These are phyloP conservation scores for Nebria ingens DNA, from an alignment of 1,140 invertebrate species.

Conservation along the genomic window DNA sequence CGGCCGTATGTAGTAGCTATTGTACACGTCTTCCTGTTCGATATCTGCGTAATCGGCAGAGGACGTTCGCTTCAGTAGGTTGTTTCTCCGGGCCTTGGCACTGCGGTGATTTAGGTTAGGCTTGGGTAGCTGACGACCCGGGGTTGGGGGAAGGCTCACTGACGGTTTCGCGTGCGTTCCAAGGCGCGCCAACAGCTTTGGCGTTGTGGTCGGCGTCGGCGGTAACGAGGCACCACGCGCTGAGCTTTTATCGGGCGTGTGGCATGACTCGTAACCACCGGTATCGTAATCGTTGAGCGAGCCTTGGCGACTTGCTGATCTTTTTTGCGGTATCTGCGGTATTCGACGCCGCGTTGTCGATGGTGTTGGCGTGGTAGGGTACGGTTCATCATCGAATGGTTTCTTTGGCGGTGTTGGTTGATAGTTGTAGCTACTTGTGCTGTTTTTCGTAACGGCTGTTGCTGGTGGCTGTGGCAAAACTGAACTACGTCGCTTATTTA, in stretches of 20 bases:
- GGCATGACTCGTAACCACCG: conserved; percentile 25
- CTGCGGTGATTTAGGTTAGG: conserved; percentile 27
- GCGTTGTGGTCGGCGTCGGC: conserved; percentile 31
- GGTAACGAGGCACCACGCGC: conserved; percentile 31
- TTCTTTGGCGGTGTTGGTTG: conserved; percentile 11
- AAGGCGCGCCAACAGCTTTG: conserved; percentile 25
- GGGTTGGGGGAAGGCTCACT: conserved; percentile 41
- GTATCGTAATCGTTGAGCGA: conserved; percentile 23
- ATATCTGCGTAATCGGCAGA: conserved; percentile 29
- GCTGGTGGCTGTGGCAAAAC: conserved; percentile 23
- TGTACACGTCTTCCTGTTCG: conserved; percentile 20
- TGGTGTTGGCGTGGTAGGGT: conserved; percentile 21
- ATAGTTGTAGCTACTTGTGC: conserved; percentile 17
- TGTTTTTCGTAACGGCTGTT: conserved; percentile 18
- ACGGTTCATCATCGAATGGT: conserved; percentile 10
- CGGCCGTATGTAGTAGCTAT: conserved; percentile 26
- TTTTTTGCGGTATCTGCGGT: conserved; percentile 31
- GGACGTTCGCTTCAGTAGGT: conserved; percentile 28
- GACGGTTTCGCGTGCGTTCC: conserved; percentile 30
- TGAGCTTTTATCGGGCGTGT: conserved; percentile 22
- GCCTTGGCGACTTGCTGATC: conserved; percentile 28
- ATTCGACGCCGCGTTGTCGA: conserved; percentile 25
- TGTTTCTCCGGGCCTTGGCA: conserved; percentile 25
- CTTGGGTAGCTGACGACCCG: conserved; percentile 43
- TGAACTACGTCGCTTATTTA: conserved; percentile 39